These are phyloP conservation scores for Drosophila ohnishii DNA, from an alignment of 1,140 invertebrate genomes.

Conservation along the genomic window DNA sequence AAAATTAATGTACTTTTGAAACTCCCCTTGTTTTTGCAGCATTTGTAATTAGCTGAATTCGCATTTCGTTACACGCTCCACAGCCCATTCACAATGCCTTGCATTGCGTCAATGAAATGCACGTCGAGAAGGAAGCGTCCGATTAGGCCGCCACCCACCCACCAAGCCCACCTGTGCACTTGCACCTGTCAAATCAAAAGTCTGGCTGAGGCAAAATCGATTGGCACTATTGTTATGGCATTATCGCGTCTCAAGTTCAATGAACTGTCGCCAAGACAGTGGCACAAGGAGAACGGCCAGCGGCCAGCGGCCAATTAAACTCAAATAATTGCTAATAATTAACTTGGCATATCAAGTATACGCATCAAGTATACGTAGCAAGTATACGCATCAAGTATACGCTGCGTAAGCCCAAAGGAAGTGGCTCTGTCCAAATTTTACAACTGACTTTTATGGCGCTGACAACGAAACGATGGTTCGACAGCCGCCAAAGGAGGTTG, in stretches of 20 bases:
- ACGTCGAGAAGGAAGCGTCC: slow-evolving; percentile 25
- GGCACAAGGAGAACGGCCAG: slow-evolving; percentile 37
- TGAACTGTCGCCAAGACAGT: slow-evolving; percentile 26
- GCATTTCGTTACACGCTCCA: slow-evolving; percentile 40
- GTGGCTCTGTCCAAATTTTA: not conserved
- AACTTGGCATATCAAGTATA: slow-evolving; percentile 5
- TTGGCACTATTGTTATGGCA: not conserved
- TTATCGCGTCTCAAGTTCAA: slow-evolving; percentile 38
- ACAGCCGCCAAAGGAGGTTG: not conserved
- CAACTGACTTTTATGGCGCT: not conserved
- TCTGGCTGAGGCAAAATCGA: slow-evolving; percentile 1
- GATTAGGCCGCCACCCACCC: slow-evolving; percentile 21
- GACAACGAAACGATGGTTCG: not conserved
- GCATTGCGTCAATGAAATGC: slow-evolving; percentile 23
- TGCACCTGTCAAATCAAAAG: not conserved
- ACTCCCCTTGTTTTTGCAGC: slow-evolving; percentile 6
- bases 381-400: not conserved
- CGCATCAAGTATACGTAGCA: not conserved
- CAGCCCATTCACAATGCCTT: slow-evolving; percentile 31
- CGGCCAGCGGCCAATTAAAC: slow-evolving; percentile 23
- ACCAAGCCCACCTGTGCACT: not conserved
- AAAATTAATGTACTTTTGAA: not conserved
- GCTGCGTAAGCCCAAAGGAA: slow-evolving; percentile 8
- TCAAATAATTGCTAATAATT: slow-evolving; percentile 11
- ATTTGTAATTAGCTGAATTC: slow-evolving; percentile 22